Evolutionary conservation across 2,113 vertebrate species (phyloP).

Genomic region (Grammomys surdaster): DNA sequence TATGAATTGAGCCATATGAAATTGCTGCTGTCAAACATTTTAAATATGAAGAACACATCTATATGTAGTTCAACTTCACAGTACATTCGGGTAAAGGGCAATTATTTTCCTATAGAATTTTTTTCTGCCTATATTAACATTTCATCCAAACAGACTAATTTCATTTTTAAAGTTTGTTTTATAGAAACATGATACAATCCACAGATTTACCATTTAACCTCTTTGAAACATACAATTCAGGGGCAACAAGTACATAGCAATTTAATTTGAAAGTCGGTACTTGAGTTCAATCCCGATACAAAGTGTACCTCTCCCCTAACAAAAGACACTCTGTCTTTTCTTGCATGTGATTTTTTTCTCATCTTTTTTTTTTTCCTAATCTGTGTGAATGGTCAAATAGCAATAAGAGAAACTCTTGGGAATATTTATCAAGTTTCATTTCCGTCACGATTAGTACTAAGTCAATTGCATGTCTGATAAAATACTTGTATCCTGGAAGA

Average conservation of each 20-base stretch:
- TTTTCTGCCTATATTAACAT: background rate
- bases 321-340: constrained; percentile 4
- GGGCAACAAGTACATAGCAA: background rate
- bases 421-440: constrained; percentile 72
- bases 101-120: constrained; percentile 10
- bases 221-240: background rate
- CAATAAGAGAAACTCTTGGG: constrained; percentile 26
- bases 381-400: background rate
- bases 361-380: background rate
- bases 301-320: background rate
- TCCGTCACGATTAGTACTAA: constrained; percentile 4
- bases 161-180: background rate
- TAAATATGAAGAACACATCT: constrained; percentile 14
- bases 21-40: constrained; percentile 58
- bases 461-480: background rate
- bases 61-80: background rate
- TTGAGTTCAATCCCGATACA: background rate
- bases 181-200: background rate
- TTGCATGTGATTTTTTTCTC: background rate
- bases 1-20: background rate
- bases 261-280: constrained; percentile 34
- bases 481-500: background rate
- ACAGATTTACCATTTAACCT: background rate
- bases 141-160: background rate
- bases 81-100: background rate